Evolutionary conservation across 1,140 invertebrate genomes (phyloP), one percentile per base, ranked within the genome.

Genomic region (Steinernema feltiae): DNA sequence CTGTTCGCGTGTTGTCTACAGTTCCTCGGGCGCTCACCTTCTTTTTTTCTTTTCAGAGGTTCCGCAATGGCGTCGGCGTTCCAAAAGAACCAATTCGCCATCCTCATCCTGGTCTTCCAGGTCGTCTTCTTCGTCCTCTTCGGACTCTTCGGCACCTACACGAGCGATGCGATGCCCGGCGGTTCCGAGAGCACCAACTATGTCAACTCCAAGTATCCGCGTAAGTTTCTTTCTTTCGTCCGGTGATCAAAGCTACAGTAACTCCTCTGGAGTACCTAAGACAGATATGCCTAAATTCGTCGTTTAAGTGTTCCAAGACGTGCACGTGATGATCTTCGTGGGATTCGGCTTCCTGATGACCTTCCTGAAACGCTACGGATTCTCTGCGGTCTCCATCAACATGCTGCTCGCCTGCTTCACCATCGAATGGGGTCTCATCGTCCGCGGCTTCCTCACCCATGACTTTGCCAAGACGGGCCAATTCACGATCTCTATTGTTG

Each of bases 331-430:
- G 95, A 95, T 97, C 83, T 96, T 94, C 88, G 90, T 97, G 79
- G 94, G 94, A 78, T 96, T 97, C 84, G 94, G 94, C 0, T 97
- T 94, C 84, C 88, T 97, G 73, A 97, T 98, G 94, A 95, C 94
- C 0, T 97, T 96, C 84, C 88, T 97, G n/a, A 92, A 92, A 83
- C 90, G 91, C 80, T 97, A 97, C 86, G 92, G 93, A 27, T 94
- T 92, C 88, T 93, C 92, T 76, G 91, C 93, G 0, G 90, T 95
- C 0, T 93, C 93, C 0, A 90, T 94, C 77, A 96, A 94, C 80
- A 91, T 95, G 82, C 89, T 97, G 0, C 84, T 95, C 1, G 83
- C 83, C 29, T 85, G 87, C 0, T 83, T 88, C 70, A 72, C 76
- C 0, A 74, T 78, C 29, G 69, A 73, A 75, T 78, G 70, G 48